A percentile compares a stretch with the other conserved stretches of the same genome.
Conservation (phyloP, 2,888 invertebrate species). For the Andrena trimmerana region DNA sequence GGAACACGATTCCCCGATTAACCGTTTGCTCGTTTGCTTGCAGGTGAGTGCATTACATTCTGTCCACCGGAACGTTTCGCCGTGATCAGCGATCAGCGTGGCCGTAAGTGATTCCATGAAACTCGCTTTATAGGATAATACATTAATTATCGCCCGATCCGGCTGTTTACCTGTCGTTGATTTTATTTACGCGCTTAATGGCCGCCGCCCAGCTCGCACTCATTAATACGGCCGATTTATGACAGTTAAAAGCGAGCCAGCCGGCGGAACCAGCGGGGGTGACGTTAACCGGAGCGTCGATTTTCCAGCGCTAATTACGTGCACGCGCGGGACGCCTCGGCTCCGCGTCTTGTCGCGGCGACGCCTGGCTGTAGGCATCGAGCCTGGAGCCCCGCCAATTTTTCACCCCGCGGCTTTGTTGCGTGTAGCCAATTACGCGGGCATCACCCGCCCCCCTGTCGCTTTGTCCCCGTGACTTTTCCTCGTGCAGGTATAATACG, state of each 20-base stretch:
- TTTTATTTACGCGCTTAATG: conserved; percentile 46
- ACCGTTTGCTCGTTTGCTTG: conserved; percentile 24
- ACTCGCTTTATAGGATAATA: conserved; percentile 15
- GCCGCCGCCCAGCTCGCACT: conserved; percentile 3
- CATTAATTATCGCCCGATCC: conserved; percentile 33
- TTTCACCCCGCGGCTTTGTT: conserved; percentile 56
- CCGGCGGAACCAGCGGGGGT: not conserved
- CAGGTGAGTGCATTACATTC: conserved; percentile 37
- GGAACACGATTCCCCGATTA: conserved; percentile 7
- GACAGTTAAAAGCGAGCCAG: conserved; percentile 20
- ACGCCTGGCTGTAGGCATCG: conserved; percentile 33
- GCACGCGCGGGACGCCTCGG: conserved; percentile 23
- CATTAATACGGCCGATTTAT: conserved; percentile 34
- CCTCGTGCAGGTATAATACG: conserved; percentile 53
- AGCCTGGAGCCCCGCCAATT: conserved; percentile 63
- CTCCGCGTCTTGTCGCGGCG: conserved; percentile 40
- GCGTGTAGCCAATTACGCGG: conserved; percentile 63
- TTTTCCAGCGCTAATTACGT: conserved; percentile 53
- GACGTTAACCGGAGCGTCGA: conserved; percentile 17
- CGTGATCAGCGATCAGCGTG: conserved; percentile 3
- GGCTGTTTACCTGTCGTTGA: conserved; percentile 28
- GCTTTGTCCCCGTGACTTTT: conserved; percentile 46
- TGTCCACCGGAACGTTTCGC: not conserved
- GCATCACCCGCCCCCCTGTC: conserved; percentile 20
- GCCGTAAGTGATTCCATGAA: conserved; percentile 46